These are phyloP conservation scores for Diogma glabrata DNA, from an alignment of 2,888 invertebrate genomes.

Conservation along the genomic window DNA sequence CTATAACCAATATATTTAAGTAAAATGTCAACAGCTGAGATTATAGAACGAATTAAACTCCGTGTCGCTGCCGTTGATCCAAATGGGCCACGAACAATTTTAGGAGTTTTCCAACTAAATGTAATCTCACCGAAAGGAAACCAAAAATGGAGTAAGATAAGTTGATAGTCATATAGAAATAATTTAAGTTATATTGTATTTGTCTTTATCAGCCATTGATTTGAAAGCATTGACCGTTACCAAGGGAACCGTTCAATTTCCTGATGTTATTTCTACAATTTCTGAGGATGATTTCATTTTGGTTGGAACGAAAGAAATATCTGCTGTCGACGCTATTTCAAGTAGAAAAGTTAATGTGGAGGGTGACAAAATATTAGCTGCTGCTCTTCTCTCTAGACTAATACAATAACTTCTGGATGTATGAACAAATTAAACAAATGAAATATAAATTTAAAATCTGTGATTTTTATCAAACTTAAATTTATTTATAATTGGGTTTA, in stretches of 20 bases:
- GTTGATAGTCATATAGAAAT: too few species aligned
- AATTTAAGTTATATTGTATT: background rate
- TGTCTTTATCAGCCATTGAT: constrained; percentile 7
- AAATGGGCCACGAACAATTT: constrained; percentile 12
- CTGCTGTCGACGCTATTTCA: background rate
- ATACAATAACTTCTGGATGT: too few species aligned
- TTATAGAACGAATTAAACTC: constrained; percentile 12
- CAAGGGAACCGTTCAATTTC: constrained; percentile 1
- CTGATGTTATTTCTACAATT: constrained; percentile 9
- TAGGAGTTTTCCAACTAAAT: constrained; percentile 14
- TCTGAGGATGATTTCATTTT: constrained; percentile 7
- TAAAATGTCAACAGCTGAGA: constrained; percentile 9
- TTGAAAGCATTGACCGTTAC: constrained; percentile 10
- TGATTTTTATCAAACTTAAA: too few species aligned
- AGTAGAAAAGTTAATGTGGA: constrained; percentile 7
- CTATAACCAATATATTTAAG: too few species aligned
- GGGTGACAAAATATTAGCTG: constrained; percentile 7
- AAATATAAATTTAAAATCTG: too few species aligned
- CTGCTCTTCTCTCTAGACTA: too few species aligned
- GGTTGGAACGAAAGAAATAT: background rate
- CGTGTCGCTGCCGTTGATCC: constrained; percentile 13
- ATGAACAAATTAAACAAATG: too few species aligned
- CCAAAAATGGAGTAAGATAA: background rate
- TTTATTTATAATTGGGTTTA: too few species aligned
- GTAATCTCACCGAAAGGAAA: constrained; percentile 6